phyloP scores from a whole-genome alignment of 2,797 vertebrate genomes.

The Eulemur rubriventer region DNA sequence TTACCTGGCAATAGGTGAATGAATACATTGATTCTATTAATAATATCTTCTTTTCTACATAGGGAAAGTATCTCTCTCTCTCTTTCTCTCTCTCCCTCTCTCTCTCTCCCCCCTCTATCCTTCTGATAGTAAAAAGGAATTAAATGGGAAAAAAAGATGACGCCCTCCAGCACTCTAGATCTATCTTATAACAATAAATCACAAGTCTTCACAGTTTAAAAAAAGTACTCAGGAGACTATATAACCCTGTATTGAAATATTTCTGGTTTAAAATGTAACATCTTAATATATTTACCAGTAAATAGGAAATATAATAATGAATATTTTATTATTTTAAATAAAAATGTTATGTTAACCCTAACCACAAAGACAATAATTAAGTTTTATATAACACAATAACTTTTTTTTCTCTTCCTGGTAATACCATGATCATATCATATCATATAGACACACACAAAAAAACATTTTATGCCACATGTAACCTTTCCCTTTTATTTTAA shows the following conservation, averaged over 20 bases:
- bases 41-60: neutral
- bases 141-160: neutral
- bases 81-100: neutral
- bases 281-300: neutral
- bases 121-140: slow-evolving; percentile 20
- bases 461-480: neutral
- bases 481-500: neutral
- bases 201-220: slow-evolving; percentile 6
- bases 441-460: neutral
- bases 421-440: neutral
- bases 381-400: neutral
- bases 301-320: neutral
- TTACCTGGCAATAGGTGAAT: neutral
- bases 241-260: neutral
- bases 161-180: neutral
- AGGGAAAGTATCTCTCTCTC: neutral
- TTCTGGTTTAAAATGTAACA: slow-evolving; percentile 20
- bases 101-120: neutral
- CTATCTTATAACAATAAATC: slow-evolving; percentile 3
- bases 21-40: neutral
- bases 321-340: slow-evolving; percentile 26
- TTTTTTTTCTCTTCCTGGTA: neutral
- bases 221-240: neutral
- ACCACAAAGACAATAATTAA: neutral
- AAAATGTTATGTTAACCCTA: slow-evolving; percentile 23